Evolutionary conservation across 2,113 vertebrate genomes (phyloP), one percentile per base, ranked within the genome.

Genomic region (Nettapus auritus): DNA sequence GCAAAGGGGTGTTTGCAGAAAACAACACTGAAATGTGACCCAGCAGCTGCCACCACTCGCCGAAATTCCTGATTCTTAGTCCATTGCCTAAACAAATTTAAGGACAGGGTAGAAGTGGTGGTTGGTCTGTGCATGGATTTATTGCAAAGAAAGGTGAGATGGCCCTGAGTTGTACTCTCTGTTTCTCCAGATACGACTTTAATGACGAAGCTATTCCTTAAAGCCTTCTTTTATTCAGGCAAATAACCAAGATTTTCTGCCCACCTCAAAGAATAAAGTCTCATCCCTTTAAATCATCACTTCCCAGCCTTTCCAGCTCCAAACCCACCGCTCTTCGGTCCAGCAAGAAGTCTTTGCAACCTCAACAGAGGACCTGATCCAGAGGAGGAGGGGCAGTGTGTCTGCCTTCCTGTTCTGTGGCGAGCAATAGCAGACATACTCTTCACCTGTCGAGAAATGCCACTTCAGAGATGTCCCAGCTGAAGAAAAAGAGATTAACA

Each of bases 51-150:
- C 83, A 83, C 4, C 64, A 36, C 50, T 62, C 50, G 48, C 82
- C 90, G 85, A n/a, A 91, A 76, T 60, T 42, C 44, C 66, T 93
- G 62, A 63, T 67, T 82, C 62, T 44, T 66, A 85, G 28, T 60
- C 57, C 38, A 28, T 38, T 66, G 48, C 38, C 57, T 52, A 2
- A 9, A 70, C n/a, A 69, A 74, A 7, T 70, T 66, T 17, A 19
- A 40, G 76, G 74, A 20, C 40, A 63, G 36, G 10, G 1, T 11
- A 33, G 48, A 46, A 76, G 14, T 5, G 6, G 8, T 56, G 59
- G 7, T 21, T 56, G 55, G 7, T 18, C 36, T 79, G 44, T 69
- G 17, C 31, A 3, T 13, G 42, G 40, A 22, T n/a, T 57, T 52
- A 9, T 18, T 55, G 38, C 79, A n/a, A 8, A 73, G 38, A 76